Evolutionary conservation across 2,888 invertebrate species (phyloP), one percentile per base, ranked within the genome.

Genomic region (Gastracanthus pulcherrimus): DNA sequence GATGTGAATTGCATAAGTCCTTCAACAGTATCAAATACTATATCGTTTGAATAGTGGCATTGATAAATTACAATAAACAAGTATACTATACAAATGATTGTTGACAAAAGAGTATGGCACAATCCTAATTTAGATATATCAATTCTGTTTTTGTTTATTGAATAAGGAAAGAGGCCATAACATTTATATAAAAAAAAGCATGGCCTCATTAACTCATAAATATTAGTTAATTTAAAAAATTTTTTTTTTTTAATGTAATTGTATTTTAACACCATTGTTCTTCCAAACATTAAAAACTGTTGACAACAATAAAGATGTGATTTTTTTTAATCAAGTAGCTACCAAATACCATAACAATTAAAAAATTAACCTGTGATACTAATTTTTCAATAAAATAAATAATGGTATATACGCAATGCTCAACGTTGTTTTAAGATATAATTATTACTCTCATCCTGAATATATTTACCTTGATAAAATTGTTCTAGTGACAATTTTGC

Each of bases 101-200:
- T 75, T 3, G 85, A 0, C 1, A 88, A 34, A 2, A 85, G 80
- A 1, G 89, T 84, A 48, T 83, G 86, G 2, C 85, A 77, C 16
- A 84, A 84, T 5, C 86, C 86, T 4, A 70, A 16, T n/a, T 81
- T 84, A 6, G 87, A 87, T 7, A 83, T 23, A 2, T 58, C 34
- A 5, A 88, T 83, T 51, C 69, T 71, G 6, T 84, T 80, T 66
- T 81, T 84, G 0, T 60, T 80, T 26, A 85, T 83, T 60, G 81
- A 81, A 72, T 87, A 89, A 0, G 89, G 89, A 19, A 87, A 86
- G 1, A 88, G 70, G 1, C 88, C 89, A 38, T 84, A 82, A 13
- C 85, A 41, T 34, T 83, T 83, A 7, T 85, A 84, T 3, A 89
- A 29, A 31, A 86, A 71, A 38, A 86, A 86, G 31, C 85, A 87